Conservation (phyloP, 2,888 invertebrate species). For the Phlogophora meticulosa region DNA sequence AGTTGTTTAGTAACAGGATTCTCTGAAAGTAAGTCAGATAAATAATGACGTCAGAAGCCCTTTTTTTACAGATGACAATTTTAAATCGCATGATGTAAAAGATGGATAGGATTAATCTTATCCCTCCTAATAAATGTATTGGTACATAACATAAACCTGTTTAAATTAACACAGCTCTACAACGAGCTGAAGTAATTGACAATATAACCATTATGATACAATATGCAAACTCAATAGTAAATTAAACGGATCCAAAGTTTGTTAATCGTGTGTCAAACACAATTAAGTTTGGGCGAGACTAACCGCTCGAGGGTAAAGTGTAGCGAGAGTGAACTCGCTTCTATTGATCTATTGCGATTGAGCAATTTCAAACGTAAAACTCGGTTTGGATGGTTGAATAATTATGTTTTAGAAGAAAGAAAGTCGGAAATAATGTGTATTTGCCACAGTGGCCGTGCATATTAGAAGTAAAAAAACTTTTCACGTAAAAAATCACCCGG, state of each 20-base stretch:
- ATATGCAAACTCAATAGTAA: constrained; percentile 49
- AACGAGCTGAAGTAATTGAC: constrained; percentile 27
- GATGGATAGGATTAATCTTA: neutral
- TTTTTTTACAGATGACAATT: neutral
- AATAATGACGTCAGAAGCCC: constrained; percentile 8
- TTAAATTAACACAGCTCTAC: neutral
- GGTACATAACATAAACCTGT: neutral
- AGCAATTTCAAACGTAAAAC: constrained; percentile 39
- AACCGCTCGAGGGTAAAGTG: constrained; percentile 34
- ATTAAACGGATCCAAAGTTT: constrained; percentile 50
- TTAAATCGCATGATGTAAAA: neutral
- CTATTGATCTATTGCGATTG: constrained; percentile 47
- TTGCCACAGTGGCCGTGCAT: no score
- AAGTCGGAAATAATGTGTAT: no score
- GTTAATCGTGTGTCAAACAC: constrained; percentile 57
- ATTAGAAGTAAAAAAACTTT: no score
- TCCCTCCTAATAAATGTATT: neutral
- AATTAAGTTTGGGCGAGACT: constrained; percentile 49
- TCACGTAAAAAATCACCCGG: no score
- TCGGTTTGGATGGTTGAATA: no score
- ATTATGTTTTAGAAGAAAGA: no score
- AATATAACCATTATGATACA: constrained; percentile 39
- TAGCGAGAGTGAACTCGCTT: constrained; percentile 4
- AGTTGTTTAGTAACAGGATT: neutral
- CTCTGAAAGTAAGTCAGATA: constrained; percentile 1